A percentile compares a stretch with the other conserved stretches of the same genome.
phyloP scores from a whole-genome alignment of 1,140 invertebrate species.

The Copidosoma floridanum region DNA sequence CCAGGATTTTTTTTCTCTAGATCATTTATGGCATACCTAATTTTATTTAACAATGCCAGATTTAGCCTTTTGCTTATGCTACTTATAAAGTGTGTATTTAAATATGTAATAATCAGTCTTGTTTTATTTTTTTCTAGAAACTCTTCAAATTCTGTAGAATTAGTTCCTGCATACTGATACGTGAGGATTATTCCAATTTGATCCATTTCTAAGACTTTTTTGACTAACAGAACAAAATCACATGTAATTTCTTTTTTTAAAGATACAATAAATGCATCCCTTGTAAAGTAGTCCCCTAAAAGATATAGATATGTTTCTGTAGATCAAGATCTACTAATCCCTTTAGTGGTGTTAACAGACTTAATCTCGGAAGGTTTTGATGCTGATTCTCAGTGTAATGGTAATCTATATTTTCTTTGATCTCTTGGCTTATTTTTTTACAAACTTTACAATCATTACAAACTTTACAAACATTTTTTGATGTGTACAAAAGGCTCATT shows the following conservation, averaged over 20 bases:
- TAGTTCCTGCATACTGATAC: constrained; percentile 24
- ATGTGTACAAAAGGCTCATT: no score
- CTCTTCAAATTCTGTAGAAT: constrained; percentile 26
- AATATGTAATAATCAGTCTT: constrained; percentile 17
- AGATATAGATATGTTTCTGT: no score
- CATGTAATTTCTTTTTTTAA: constrained; percentile 39
- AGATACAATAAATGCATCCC: no score
- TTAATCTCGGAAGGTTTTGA: no score
- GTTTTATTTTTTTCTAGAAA: constrained; percentile 17
- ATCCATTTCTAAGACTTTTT: constrained; percentile 26
- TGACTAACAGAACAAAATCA: constrained; percentile 46
- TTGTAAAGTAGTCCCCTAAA: no score
- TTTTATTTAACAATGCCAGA: constrained; percentile 19
- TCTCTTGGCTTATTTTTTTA: no score
- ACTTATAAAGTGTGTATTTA: constrained; percentile 21
- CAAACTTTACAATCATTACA: no score
- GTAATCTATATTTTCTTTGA: no score
- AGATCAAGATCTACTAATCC: no score
- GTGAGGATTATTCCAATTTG: constrained; percentile 31
- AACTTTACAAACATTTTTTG: no score
- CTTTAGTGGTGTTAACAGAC: no score
- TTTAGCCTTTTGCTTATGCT: constrained; percentile 24
- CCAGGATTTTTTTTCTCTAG: neutral
- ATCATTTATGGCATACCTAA: constrained; percentile 11
- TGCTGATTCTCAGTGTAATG: no score